Conservation (phyloP, 1,140 invertebrate genomes). For the Paralvinella palmiformis region DNA sequence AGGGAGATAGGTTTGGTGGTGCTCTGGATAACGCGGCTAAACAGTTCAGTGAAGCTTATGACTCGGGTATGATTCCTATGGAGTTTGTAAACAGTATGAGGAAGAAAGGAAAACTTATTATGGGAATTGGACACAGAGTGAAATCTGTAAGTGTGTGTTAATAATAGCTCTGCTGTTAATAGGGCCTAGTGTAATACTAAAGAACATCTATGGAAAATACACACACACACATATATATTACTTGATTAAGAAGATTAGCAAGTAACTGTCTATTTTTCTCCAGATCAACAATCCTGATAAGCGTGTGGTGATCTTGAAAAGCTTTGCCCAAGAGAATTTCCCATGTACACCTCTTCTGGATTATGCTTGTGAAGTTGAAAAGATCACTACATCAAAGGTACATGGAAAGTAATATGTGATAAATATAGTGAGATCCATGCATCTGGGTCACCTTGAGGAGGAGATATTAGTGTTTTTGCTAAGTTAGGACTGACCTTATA, state of each 20-base stretch:
- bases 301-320: conserved; percentile 90
- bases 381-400: conserved; percentile 93
- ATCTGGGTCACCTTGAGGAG: neutral
- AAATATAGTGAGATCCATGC: neutral
- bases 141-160: conserved; percentile 79
- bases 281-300: conserved; percentile 98
- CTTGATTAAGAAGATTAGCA: neutral
- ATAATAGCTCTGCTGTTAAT: too few species aligned
- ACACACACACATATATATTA: neutral
- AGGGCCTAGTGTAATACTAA: neutral
- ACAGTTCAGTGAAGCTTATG: conserved; percentile 94
- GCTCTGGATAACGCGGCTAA: conserved; percentile 92
- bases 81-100: conserved; percentile 98
- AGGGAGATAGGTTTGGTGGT: conserved; percentile 98
- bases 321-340: conserved; percentile 91
- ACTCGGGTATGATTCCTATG: conserved; percentile 88
- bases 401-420: neutral
- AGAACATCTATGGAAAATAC: neutral
- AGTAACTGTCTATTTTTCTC: neutral
- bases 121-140: conserved; percentile 97
- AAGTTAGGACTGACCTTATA: too few species aligned
- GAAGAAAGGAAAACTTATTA: conserved; percentile 94
- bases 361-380: conserved; percentile 96
- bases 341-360: conserved; percentile 84
- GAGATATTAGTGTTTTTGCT: too few species aligned